These are phyloP conservation scores for Sialia sialis DNA, from an alignment of 2,113 vertebrate genomes.

Conservation along the genomic window DNA sequence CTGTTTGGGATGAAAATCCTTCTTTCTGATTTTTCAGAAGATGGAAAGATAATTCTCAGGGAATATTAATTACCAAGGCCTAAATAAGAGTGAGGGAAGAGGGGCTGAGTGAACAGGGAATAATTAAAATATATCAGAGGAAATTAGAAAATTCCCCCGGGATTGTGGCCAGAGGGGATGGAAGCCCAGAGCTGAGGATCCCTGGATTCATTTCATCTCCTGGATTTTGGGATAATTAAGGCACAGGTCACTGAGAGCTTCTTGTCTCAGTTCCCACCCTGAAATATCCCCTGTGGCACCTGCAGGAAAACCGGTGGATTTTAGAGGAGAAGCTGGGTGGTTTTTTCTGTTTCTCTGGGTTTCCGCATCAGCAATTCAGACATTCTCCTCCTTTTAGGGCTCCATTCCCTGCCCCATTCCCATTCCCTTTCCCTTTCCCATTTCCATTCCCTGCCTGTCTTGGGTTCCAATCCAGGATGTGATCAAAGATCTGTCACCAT, in stretches of 20 bases:
- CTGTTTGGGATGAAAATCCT: neutral
- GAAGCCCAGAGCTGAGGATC: neutral
- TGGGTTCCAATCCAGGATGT: too few relatives aligned
- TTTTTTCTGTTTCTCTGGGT: accelerated
- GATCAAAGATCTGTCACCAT: too few relatives aligned
- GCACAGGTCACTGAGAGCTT: neutral
- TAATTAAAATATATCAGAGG: neutral
- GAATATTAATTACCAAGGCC: neutral
- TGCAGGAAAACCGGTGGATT: neutral
- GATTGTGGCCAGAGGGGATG: neutral
- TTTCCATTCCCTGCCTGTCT: too few relatives aligned
- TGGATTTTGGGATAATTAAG: neutral
- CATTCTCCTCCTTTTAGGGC: neutral
- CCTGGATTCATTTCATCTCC: neutral
- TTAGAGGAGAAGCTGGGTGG: neutral
- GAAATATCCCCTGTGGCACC: neutral
- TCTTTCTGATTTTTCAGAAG: neutral
- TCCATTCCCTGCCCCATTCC: too few relatives aligned
- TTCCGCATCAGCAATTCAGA: neutral
- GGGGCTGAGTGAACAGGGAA: neutral
- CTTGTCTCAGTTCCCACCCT: neutral
- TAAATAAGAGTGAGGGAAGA: neutral
- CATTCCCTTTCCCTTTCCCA: too few relatives aligned
- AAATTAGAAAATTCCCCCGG: neutral
- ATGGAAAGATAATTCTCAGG: neutral